Base-by-base conservation (phyloP, 2,113 vertebrate species). In the Callocephalon fimbriatum region DNA sequence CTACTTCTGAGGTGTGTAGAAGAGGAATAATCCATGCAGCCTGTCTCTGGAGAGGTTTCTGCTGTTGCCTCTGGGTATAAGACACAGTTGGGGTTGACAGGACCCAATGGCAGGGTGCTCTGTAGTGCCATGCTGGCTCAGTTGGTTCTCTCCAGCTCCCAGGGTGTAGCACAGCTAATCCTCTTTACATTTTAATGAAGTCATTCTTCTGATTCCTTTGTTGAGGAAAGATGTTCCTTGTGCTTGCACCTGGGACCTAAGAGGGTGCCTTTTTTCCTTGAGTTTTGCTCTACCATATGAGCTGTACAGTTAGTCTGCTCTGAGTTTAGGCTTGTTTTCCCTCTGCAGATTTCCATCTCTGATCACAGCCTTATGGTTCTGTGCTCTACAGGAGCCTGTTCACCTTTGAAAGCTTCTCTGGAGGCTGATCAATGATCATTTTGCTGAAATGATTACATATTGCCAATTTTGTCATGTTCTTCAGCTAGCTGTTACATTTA, bases 161-260 rank as follows among this genome's bases (percentile, higher is more conserved):
- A 63, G 84, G 76, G 87, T 77, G 68, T 84, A 73, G 76, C 59
- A 47, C 50, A 74, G 71, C 25, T 82, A 81, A 95, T 78, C 47
- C 73, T 85, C 73, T 58, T 70, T 50, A 42, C 25, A 31, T 89
- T 87, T 91, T 53, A 62, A 62, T 68, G 38, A 83, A 95, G 70
- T 70, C 1, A 10, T 67, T 88, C n/a, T 77, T 66, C 40, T 77
- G 45, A 80, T 63, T 73, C 42, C 25, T 92, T 88, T 84, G 72
- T 29, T 62, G 70, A 76, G 75, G 32, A 87, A 75, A 67, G 54
- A 15, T 40, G 71, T 89, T 32, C 42, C 51, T 82, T 58, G 25
- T 62, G 27, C 15, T 73, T 92, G 48, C 31, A 10, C 37, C 63
- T 91, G 40, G 47, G 23, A 84, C 59, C 35, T 88, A 35, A 17